Evolutionary conservation across 2,113 vertebrate species (phyloP).

Genomic region (Silurus glanis): DNA sequence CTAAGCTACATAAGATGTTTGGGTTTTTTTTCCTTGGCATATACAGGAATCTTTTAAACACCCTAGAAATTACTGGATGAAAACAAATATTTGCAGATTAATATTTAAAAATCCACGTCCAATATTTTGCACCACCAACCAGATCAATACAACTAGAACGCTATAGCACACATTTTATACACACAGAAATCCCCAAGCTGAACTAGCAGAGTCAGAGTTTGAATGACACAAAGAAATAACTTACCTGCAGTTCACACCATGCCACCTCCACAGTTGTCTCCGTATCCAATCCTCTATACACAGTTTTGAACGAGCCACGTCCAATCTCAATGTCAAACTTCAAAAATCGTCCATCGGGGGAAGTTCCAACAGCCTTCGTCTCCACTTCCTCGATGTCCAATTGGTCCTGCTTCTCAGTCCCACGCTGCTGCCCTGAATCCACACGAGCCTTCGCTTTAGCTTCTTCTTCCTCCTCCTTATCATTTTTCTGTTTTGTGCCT

Average conservation of each 20-base stretch:
- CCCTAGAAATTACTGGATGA: background rate
- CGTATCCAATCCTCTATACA: slow-evolving; percentile 96
- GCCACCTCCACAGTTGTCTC: slow-evolving; percentile 98
- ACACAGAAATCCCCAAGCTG: background rate
- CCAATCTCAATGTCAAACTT: slow-evolving; percentile 99
- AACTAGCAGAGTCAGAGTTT: background rate
- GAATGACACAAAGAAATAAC: background rate
- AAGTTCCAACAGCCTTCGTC: slow-evolving; percentile 94
- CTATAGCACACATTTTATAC: background rate
- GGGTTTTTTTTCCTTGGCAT: background rate
- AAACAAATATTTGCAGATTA: background rate
- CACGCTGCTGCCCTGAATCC: slow-evolving; percentile 73
- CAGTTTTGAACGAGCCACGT: slow-evolving; percentile 96
- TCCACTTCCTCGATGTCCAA: slow-evolving; percentile 95
- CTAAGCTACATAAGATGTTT: background rate
- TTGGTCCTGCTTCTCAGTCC: slow-evolving; percentile 75
- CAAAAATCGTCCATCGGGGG: slow-evolving; percentile 91
- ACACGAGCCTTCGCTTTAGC: slow-evolving; percentile 72
- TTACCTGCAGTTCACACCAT: slow-evolving; percentile 98
- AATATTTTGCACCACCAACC: background rate
- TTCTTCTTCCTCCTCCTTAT: slow-evolving; percentile 67
- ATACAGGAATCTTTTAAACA: background rate
- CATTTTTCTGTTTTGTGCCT: slow-evolving; percentile 54
- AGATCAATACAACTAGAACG: no score
- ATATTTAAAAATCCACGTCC: background rate